Percentiles rank a stretch among this genome's conserved stretches.
phyloP scores from a whole-genome alignment of 2,797 vertebrate species.

The Periparus ater region DNA sequence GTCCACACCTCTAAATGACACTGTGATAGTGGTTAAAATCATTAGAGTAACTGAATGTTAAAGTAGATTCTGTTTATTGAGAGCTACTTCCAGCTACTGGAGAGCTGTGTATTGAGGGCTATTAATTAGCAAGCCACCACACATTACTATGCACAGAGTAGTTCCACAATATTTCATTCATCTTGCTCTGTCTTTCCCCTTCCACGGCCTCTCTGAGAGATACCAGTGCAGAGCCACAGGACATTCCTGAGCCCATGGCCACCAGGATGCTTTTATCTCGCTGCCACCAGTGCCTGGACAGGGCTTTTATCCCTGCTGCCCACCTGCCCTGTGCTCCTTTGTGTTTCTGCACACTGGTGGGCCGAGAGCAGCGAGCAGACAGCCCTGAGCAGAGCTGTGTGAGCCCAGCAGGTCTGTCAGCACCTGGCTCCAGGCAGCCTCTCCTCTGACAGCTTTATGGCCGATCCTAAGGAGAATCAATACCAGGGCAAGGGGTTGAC shows the following conservation, averaged over 20 bases:
- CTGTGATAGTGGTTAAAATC: neutral
- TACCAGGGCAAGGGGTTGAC: conserved; percentile 79
- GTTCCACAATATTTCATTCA: neutral
- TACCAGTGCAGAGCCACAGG: neutral
- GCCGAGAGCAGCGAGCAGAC: conserved; percentile 27
- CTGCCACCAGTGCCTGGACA: neutral
- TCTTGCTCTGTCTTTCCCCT: neutral
- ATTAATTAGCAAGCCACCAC: conserved; percentile 8
- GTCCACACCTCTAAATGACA: conserved; percentile 41
- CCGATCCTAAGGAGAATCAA: conserved; percentile 81
- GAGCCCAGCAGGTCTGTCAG: conserved; percentile 63
- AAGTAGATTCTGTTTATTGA: conserved; percentile 27
- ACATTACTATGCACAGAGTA: conserved; percentile 7
- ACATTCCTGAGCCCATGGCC: neutral
- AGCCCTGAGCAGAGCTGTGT: conserved; percentile 33
- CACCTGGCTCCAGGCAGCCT: conserved; percentile 74
- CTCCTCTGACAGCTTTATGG: conserved; percentile 80
- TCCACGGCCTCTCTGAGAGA: neutral
- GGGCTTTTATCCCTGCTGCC: neutral
- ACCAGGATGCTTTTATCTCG: neutral
- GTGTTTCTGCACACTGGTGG: neutral
- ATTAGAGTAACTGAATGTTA: neutral
- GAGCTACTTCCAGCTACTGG: conserved; percentile 4
- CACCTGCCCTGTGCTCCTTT: neutral
- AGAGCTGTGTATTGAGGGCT: neutral